Conservation (phyloP, 2,888 invertebrate genomes). For the Hypselothyrea guttata region DNA sequence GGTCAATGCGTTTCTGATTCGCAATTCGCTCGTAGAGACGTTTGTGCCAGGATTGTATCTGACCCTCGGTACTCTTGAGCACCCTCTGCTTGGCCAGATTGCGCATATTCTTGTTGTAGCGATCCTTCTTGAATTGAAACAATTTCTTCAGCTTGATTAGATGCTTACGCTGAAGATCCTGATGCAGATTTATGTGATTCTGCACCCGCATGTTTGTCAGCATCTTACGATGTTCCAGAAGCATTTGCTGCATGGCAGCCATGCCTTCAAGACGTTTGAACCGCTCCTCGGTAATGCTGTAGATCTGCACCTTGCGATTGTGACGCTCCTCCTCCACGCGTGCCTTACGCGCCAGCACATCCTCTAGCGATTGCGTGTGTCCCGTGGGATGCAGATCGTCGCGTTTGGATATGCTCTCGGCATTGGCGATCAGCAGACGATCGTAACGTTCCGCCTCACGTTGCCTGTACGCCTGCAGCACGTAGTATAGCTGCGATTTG, state of each 20-base stretch:
- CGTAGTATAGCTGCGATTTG: constrained; percentile 84
- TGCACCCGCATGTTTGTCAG: constrained; percentile 66
- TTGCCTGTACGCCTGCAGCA: constrained; percentile 81
- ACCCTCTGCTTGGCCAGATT: constrained; percentile 45
- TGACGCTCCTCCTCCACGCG: constrained; percentile 52
- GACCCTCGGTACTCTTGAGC: constrained; percentile 53
- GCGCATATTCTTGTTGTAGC: constrained; percentile 68
- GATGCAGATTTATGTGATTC: constrained; percentile 60
- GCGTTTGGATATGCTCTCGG: constrained; percentile 76
- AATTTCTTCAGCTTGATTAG: constrained; percentile 79
- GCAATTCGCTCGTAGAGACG: constrained; percentile 74
- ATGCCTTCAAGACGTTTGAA: constrained; percentile 61
- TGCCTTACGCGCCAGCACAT: constrained; percentile 65
- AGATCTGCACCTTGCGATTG: constrained; percentile 52
- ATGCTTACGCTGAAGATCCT: constrained; percentile 75
- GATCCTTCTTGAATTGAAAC: constrained; percentile 76
- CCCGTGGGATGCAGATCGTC: constrained; percentile 64
- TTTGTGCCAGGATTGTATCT: constrained; percentile 75
- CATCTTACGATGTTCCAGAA: constrained; percentile 68
- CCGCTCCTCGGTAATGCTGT: constrained; percentile 56
- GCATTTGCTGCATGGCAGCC: constrained; percentile 48
- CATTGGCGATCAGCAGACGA: constrained; percentile 73
- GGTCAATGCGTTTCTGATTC: constrained; percentile 62
- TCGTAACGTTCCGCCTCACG: constrained; percentile 76
- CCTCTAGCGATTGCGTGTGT: constrained; percentile 59